Base-by-base conservation (phyloP, 2,888 invertebrate species). In the Linnaemya tessellans region DNA sequence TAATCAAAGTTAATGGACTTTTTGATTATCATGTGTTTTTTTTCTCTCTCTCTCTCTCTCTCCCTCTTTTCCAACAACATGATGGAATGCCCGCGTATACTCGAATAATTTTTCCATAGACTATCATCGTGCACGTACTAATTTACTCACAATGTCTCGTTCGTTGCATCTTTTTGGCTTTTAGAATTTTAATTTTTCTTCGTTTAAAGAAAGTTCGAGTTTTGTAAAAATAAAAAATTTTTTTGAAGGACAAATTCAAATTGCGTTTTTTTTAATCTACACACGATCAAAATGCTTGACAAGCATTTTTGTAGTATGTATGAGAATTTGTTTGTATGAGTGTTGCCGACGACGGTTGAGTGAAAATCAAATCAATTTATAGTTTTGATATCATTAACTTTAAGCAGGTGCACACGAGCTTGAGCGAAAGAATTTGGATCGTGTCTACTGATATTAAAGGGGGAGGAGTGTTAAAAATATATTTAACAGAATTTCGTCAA, bases 1-100 rank as follows among this genome's bases (percentile, higher is more conserved):
- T 85, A 85, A 85, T 85, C 85, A 85, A 82, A 82, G 82, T 85
- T 85, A 85, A 85, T 85, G 85, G 85, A 85, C 74, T 85, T 85
- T 85, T 85, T 85, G 82, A 85, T 85, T 82, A 85, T 85, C 85
- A 85, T 85, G 78, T 79, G 80, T 77, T 82, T 84, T 73, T 5
- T 30, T 5, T 30, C 30, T 30, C 30, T 30, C 30, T 5, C 30
- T 5, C 30, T 30, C 30, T 30, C 30, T 30, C 30, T 30, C 30
- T 30, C 30, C 5, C 5, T 30, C 30, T 30, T 73, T 68, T 43
- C 65, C 20, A 77, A 82, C 58, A 82, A 82, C 77, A 77, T 82
- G 64, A 82, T 82, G 82, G 82, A 82, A 82, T 82, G 82, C 82
- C 82, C 82, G 64, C 64, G 38, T 71, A 22, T 30, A 67, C 65